Evolutionary conservation across 2,113 vertebrate genomes (phyloP).

Genomic region (Callithrix jacchus): DNA sequence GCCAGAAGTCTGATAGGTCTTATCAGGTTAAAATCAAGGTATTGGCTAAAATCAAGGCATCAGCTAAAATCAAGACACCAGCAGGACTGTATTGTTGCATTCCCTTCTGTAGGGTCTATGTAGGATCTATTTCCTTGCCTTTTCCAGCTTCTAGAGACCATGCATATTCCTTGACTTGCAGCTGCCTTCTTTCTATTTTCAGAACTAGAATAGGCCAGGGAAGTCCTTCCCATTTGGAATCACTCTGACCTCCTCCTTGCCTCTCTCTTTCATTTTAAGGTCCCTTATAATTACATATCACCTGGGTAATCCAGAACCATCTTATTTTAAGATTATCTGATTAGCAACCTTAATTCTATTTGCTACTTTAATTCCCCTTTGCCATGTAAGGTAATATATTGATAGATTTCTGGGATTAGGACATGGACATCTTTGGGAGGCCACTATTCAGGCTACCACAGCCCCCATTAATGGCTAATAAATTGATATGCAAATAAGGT

Average conservation of each 20-base stretch:
- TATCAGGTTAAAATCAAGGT: neutral
- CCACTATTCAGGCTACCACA: neutral
- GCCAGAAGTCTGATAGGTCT: neutral
- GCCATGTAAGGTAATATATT: neutral
- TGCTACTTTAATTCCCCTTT: neutral
- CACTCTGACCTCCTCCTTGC: neutral
- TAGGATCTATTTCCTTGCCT: neutral
- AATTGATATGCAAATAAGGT: neutral
- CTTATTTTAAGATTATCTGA: neutral
- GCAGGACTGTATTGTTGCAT: neutral
- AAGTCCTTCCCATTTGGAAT: fast-evolving
- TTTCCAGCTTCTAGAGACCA: neutral
- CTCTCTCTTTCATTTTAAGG: neutral
- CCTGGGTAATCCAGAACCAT: neutral
- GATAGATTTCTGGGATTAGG: neutral
- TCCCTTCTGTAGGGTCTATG: neutral
- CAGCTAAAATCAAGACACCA: neutral
- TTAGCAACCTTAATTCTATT: neutral
- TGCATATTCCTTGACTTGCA: neutral
- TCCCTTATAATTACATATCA: neutral
- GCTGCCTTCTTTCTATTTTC: neutral
- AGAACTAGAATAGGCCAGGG: neutral
- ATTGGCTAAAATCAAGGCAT: neutral
- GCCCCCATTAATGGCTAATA: neutral
- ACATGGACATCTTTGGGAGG: neutral